Conservation (phyloP, 2,113 vertebrate genomes). For the Hemiscyllium ocellatum region DNA sequence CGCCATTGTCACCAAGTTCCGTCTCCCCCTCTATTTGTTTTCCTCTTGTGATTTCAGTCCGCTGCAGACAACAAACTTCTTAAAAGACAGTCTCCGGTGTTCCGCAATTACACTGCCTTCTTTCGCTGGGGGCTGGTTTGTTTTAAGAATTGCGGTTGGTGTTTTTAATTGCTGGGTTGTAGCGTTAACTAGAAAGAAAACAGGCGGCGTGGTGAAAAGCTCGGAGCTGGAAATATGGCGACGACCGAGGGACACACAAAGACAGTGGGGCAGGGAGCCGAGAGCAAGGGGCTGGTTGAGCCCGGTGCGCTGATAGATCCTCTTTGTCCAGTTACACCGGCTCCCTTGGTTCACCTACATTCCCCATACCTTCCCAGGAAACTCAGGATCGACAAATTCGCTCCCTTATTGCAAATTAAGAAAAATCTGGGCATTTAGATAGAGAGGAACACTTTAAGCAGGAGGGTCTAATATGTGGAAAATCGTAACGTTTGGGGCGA, state of each 20-base stretch:
- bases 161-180: neutral
- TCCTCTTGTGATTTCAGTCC: neutral
- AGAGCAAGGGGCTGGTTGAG: neutral
- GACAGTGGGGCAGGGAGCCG: neutral
- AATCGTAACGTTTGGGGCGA: neutral
- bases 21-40: neutral
- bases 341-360: too few relatives aligned
- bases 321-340: neutral
- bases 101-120: neutral
- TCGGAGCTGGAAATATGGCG: conserved; percentile 10
- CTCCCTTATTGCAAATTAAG: neutral
- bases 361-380: neutral
- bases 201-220: neutral
- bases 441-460: neutral
- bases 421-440: neutral
- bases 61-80: neutral
- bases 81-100: neutral
- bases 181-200: neutral
- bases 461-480: neutral
- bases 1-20: neutral
- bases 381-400: neutral
- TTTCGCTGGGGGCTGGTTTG: neutral
- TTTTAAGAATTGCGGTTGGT: neutral
- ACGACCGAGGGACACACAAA: neutral
- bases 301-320: neutral